Evolutionary conservation across 1,140 invertebrate genomes (phyloP), one percentile per base, ranked within the genome.

Genomic region (Drosophila suzukii): DNA sequence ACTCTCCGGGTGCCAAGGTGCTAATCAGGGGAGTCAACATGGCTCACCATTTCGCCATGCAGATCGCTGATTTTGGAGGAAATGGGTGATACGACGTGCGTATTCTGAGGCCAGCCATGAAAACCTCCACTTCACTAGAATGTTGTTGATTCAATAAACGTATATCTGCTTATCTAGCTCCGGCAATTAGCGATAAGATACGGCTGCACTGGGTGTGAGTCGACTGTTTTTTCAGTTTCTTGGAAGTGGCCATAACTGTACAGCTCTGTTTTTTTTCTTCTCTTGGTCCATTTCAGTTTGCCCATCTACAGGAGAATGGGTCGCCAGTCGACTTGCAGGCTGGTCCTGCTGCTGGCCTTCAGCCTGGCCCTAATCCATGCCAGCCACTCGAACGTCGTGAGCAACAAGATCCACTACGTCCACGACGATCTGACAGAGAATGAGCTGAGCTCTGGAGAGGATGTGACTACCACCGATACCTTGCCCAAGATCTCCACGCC

Each of bases 321-420:
- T 86, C 82, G 88, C 88, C 90, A 91, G 84, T 74, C 72, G 63
- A 83, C 65, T 66, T 68, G 65, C 65, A 68, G 84, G 82, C 91
- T 91, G 84, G 90, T 90, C 71, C 79, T 91, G 75, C 68, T 91
- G 75, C 67, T 91, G 67, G 67, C 78, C 54, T 59, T 91, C 68
- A 75, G 78, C 5, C 63, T 91, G 66, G 65, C 60, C 17, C 57
- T 73, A 6, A 71, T 85, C 32, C 82, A 90, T n/a, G 63, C 82
- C 59, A 75, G 75, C 46, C 63, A 71, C 4, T 58, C 86, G 17
- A 80, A 39, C 55, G 36, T 75, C 8, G 17, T 54, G 41, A 41
- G 68, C 30, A 27, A 67, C 4, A 46, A 46, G 6, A 34, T 71
- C 12, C 61, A 78, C 34, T 49, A 53, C 6, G 3, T 79, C 11